Conservation (phyloP, 2,797 vertebrate genomes). For the Diglossa cyanea region DNA sequence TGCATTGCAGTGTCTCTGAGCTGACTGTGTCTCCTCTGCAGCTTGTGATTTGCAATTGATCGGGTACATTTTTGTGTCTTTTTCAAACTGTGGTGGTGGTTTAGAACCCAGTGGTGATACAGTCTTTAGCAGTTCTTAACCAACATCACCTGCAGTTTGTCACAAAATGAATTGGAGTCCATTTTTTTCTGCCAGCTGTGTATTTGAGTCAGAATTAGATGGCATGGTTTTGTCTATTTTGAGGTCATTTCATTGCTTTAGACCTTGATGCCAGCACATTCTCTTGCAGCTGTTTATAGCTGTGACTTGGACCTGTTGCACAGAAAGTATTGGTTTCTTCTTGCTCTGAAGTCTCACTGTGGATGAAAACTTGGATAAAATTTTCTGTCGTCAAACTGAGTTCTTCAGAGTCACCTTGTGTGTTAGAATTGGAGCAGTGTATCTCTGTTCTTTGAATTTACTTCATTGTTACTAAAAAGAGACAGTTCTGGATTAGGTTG, state of each 20-base stretch:
- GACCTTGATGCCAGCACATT: slow-evolving; percentile 48
- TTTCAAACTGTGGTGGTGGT: neutral
- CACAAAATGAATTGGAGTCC: neutral
- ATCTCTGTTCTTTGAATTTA: neutral
- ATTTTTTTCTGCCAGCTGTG: neutral
- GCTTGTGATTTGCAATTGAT: neutral
- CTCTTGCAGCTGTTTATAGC: slow-evolving; percentile 34
- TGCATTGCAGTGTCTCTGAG: neutral
- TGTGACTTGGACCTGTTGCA: neutral
- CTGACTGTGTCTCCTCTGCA: neutral
- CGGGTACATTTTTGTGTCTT: accelerated
- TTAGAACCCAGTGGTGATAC: neutral
- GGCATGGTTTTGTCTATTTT: neutral
- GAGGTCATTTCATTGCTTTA: neutral
- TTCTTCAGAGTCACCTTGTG: neutral
- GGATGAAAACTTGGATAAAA: neutral
- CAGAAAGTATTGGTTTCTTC: neutral
- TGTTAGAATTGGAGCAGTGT: neutral
- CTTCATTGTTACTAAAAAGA: neutral
- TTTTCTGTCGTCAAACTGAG: neutral
- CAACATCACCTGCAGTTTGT: neutral
- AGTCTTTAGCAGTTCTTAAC: neutral
- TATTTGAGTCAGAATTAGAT: neutral
- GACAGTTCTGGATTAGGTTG: neutral
- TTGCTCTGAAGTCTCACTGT: neutral